Base-by-base conservation (phyloP, 2,113 vertebrate genomes). In the Leptocoma aspasia region DNA sequence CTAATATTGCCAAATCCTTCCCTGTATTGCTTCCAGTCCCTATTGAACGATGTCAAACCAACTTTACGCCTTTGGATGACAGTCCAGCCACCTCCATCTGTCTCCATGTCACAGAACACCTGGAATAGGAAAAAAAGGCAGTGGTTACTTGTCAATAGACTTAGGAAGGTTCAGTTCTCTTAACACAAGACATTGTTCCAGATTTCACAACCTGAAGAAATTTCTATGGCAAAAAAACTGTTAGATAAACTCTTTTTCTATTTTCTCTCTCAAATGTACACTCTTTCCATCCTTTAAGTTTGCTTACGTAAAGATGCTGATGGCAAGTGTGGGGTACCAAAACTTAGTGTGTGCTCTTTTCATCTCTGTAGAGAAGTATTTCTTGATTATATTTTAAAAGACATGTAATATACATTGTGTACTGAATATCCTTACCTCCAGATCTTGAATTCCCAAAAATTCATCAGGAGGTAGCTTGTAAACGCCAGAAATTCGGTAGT, bases 31-130 rank as follows among this genome's bases (percentile, higher is more conserved):
- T 98, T 99, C 99, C 99, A 99, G 96, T 99, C 98, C 23, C 98
- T 98, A 60, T 98, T 98, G 96, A 99, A 99, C 17, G 99, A 99
- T 27, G 97, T 98, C 53, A 99, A 95, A 89, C 99, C 99, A 15
- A 99, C 97, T 96, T 99, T 99, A 5, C 99, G 98, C 70, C 99
- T 99, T 95, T 99, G 99, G 93, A 99, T 99, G 87, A 99, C 39
- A 5, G 99, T 99, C 99, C 99, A 99, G 47, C 99, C 99, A 0
- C 99, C 99, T 2, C 99, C 99, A 4, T 98, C 97, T 26, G 98
- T 99, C 68, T 99, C 98, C 99, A 99, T 99, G 94, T 99, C 99
- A 61, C 99, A 99, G 95, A 97, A 99, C 28, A 99, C 98, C 99
- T 99, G 77, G 18, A 73, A 47, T 0, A 63, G 57, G 77, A 63